Evolutionary conservation across 2,797 vertebrate species (phyloP), one percentile per base, ranked within the genome.

Genomic region (Oophaga sylvatica): DNA sequence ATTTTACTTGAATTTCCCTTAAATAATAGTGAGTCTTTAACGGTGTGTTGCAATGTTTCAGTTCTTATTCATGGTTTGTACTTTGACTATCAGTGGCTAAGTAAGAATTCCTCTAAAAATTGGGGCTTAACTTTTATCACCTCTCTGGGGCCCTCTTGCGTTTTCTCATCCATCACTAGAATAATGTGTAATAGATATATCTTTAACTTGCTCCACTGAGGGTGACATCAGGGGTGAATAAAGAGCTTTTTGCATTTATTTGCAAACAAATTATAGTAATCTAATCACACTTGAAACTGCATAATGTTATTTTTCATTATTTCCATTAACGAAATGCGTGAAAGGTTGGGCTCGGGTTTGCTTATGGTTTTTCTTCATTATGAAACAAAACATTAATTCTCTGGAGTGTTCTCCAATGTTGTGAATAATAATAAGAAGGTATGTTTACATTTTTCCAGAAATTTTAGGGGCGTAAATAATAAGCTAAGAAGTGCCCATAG

Each of bases 221-320:
- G 29, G 48, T 85, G 73, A 77, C 73, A 78, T 76, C 60, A 35
- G 73, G 83, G 83, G 22, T 85, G 71, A 77, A 67, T 85, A 45
- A 67, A 77, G 59, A n/a, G 73, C 83, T 85, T 85, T 65, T 85
- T 12, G 57, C 73, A 78, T 85, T 77, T 85, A 84, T 84, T 75
- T 77, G 73, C 83, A 67, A 76, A 78, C 83, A 77, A 78, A 85
- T 85, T 85, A 85, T 78, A 76, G 59, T 77, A 85, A 85, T 85
- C 83, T 85, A 85, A 85, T 85, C 83, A 77, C 83, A 85, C 83
- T 85, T 85, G 73, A 85, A 85, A 85, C 83, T 85, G 83, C 73
- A 85, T 85, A 85, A 85, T 85, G 83, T 85, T 85, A 85, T 85
- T 85, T 85, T 85, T 85, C 83, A 77, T 85, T 85, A 85, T 85